A percentile compares a stretch with the other conserved stretches of the same genome.
These are phyloP conservation scores for Watsonalla cultraria DNA, from an alignment of 2,888 invertebrate genomes.

Conservation along the genomic window DNA sequence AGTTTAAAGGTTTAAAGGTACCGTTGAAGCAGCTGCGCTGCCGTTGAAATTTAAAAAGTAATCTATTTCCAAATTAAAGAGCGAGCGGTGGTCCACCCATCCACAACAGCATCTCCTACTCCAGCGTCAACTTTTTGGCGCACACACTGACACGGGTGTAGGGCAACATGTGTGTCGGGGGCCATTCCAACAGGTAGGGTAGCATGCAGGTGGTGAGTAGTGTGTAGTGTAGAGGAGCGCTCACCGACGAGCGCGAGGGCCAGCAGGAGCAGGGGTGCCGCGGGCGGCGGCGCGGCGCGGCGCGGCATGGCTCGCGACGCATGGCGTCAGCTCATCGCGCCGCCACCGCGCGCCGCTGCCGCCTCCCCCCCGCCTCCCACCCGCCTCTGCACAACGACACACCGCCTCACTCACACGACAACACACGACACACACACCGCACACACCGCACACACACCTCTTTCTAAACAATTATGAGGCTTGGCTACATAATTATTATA, in stretches of 20 bases:
- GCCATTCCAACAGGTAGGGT: background rate
- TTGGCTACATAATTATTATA: no score
- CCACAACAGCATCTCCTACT: no score
- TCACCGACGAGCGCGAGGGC: constrained; percentile 42
- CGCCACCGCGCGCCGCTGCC: constrained; percentile 38
- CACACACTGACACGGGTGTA: no score
- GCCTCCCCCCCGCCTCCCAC: constrained; percentile 17
- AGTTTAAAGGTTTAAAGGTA: no score
- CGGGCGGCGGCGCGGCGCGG: constrained; percentile 56
- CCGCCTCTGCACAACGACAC: constrained; percentile 2
- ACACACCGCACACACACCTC: background rate
- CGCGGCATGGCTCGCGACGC: constrained; percentile 61
- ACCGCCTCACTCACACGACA: background rate
- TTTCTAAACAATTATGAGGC: no score
- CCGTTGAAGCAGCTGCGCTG: no score
- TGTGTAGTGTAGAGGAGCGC: constrained; percentile 1
- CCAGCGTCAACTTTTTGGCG: no score
- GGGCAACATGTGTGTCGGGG: no score
- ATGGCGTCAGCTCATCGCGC: constrained; percentile 63
- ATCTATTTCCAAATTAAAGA: no score
- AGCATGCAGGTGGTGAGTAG: background rate
- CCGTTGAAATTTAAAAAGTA: no score
- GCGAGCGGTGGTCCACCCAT: no score
- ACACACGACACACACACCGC: background rate
- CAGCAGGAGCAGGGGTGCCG: constrained; percentile 54